Base-by-base conservation (phyloP, 2,113 vertebrate species). In the Spheniscus mendiculus region DNA sequence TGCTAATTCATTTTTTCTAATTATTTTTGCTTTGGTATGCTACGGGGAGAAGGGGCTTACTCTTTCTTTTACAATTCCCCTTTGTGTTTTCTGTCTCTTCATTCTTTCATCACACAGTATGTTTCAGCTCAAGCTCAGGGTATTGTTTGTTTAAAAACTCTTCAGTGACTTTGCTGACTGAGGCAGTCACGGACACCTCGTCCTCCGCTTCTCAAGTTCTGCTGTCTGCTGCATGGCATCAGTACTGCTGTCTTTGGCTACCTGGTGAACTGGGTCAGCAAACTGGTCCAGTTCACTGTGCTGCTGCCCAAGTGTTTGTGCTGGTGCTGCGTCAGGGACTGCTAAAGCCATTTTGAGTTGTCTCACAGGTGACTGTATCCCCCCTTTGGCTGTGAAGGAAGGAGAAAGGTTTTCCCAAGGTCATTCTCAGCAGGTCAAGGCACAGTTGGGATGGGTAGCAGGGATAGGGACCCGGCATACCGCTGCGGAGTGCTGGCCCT, bases 141-240 rank as follows among this genome's bases (percentile, higher is more conserved):
- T 66, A 17, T 42, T 0, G 0, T 25, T 73, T 45, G 17, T 71
- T 56, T 23, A 10, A 27, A 52, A 30, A 15, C 40, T 44, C 61
- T 23, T 4, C 16, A 0, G 63, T 53, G 92, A 2, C 65, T 80
- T 42, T 58, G 61, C 69, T 62, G 74, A 3, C 27, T 10, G 72
- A 52, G 81, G 49, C 76, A 44, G 42, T 30, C 40, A 3, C 0
- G 0, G 40, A 16, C 34, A 13, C 40, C 10, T 65, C 0, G 3
- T 55, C 11, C 10, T 50, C 22, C 0, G 6, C 30, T 72, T 4
- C 63, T 47, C 49, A 0, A 4, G n/a, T 67, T 49, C 40, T 23
- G 84, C 71, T 40, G 17, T 20, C 3, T 26, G 29, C 30, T 76
- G 40, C 1, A 0, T 8, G 44, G 10, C 55, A 62, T 10, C 56